phyloP scores from a whole-genome alignment of 1,140 invertebrate species.

The Plodia interpunctella region DNA sequence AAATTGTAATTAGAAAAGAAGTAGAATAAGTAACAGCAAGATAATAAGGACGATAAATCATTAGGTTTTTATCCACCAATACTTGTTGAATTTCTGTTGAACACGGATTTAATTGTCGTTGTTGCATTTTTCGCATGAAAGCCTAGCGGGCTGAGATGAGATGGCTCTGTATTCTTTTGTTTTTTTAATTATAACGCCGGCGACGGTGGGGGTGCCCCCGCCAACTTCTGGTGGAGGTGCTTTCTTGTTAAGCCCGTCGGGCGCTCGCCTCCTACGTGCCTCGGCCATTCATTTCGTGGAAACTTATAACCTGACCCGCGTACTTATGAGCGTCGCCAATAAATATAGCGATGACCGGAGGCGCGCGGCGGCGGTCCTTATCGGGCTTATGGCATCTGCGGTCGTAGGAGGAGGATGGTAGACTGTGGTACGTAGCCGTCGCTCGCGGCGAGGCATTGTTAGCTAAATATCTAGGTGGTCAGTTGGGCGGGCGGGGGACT shows the following conservation, averaged over 20 bases:
- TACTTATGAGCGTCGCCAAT: conserved; percentile 78
- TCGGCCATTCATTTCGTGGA: conserved; percentile 72
- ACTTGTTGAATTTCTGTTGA: neutral
- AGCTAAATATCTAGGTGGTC: conserved; percentile 75
- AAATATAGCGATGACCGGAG: conserved; percentile 77
- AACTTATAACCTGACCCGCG: conserved; percentile 77
- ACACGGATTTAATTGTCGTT: conserved; percentile 25
- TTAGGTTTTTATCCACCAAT: too few relatives aligned
- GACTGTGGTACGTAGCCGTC: conserved; percentile 36
- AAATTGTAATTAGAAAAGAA: too few relatives aligned
- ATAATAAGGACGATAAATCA: too few relatives aligned
- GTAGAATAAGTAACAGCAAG: too few relatives aligned
- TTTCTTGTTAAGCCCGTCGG: conserved; percentile 70
- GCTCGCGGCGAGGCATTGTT: conserved; percentile 66
- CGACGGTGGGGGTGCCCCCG: conserved; percentile 47
- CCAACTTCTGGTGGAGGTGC: conserved; percentile 60
- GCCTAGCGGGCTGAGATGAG: conserved; percentile 59
- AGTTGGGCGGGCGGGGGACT: conserved; percentile 56
- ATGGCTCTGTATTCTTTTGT: conserved; percentile 74
- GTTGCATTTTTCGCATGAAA: conserved; percentile 47
- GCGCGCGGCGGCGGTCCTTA: conserved; percentile 49
- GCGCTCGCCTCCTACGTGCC: conserved; percentile 67
- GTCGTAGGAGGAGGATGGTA: conserved; percentile 52
- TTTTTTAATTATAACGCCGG: conserved; percentile 74
- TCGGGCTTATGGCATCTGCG: conserved; percentile 28